phyloP scores from a whole-genome alignment of 2,113 vertebrate genomes.

The Delphinapterus leucas region DNA sequence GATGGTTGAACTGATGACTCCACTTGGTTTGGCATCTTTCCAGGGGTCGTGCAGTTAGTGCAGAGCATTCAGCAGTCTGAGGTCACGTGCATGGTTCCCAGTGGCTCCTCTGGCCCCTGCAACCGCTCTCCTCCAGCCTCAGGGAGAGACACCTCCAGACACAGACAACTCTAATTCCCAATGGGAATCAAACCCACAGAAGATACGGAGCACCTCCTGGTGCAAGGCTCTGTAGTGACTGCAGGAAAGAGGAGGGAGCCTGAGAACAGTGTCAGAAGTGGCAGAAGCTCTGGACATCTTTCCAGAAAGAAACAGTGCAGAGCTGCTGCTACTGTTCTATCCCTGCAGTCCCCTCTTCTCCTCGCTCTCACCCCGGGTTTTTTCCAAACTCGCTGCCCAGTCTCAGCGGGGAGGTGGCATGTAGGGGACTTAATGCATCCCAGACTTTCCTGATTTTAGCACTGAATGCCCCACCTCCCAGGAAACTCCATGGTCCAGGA shows the following conservation, averaged over 20 bases:
- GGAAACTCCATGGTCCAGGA: background rate
- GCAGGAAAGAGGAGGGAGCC: background rate
- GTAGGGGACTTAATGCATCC: background rate
- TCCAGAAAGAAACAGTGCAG: background rate
- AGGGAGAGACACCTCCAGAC: background rate
- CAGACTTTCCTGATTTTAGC: background rate
- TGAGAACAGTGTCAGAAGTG: rapidly evolving
- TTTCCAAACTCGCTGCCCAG: background rate
- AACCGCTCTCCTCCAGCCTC: background rate
- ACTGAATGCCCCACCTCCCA: background rate
- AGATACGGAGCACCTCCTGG: background rate
- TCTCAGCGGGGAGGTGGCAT: background rate
- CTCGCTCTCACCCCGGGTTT: background rate
- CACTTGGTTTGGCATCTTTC: background rate
- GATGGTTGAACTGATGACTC: background rate
- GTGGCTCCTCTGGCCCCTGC: background rate
- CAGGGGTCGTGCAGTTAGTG: background rate
- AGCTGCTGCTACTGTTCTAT: background rate
- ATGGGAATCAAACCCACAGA: background rate
- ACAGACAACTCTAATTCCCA: background rate
- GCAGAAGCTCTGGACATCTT: rapidly evolving
- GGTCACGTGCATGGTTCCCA: background rate
- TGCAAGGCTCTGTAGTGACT: background rate
- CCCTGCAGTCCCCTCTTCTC: background rate
- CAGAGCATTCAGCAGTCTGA: background rate